Conservation (phyloP, 2,888 invertebrate species). For the Hedychridium roseum region DNA sequence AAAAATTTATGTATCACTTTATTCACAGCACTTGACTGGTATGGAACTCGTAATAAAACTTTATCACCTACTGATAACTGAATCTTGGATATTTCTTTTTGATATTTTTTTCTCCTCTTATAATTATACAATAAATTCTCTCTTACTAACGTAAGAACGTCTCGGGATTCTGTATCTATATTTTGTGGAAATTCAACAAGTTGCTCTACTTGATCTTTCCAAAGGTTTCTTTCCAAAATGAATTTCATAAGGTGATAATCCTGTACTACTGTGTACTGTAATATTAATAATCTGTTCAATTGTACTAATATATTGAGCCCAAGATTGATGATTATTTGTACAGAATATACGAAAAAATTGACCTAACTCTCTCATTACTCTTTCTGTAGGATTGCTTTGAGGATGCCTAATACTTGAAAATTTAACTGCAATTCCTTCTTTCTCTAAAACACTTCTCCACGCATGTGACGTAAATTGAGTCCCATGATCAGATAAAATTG, state of each 20-base stretch:
- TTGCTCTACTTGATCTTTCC: conserved; percentile 10
- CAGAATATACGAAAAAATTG: conserved; percentile 26
- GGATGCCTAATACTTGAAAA: conserved; percentile 24
- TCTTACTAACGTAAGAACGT: background rate
- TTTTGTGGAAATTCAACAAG: conserved; percentile 7
- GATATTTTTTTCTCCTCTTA: too few species aligned
- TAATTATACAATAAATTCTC: too few species aligned
- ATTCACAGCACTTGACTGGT: background rate
- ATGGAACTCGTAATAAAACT: background rate
- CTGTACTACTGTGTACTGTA: conserved; percentile 23
- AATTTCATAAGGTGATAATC: conserved; percentile 14
- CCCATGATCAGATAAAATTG: conserved; percentile 19
- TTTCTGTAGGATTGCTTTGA: conserved; percentile 23
- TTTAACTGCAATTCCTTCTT: conserved; percentile 5
- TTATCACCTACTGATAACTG: too few species aligned
- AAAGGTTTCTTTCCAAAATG: too few species aligned
- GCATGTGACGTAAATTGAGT: conserved; percentile 15
- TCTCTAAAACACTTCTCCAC: conserved; percentile 12
- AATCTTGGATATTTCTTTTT: too few species aligned
- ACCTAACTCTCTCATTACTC: conserved; percentile 25
- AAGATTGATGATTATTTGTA: conserved; percentile 19
- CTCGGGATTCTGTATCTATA: background rate
- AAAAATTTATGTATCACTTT: conserved; percentile 1
- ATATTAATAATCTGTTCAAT: conserved; percentile 23
- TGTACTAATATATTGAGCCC: conserved; percentile 15